These are phyloP conservation scores for Pagetopsis macropterus DNA, from an alignment of 2,797 vertebrate genomes.

Conservation along the genomic window DNA sequence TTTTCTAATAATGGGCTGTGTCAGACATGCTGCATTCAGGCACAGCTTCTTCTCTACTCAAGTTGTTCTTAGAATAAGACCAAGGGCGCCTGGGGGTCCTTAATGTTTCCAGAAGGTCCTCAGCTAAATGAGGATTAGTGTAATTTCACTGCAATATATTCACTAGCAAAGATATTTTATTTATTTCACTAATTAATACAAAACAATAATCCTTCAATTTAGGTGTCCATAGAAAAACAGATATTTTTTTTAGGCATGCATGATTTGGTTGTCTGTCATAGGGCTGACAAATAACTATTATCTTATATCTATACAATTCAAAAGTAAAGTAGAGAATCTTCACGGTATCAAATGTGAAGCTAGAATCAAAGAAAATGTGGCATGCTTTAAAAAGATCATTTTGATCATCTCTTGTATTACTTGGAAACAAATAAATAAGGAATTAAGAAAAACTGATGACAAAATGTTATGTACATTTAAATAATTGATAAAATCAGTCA, in stretches of 20 bases:
- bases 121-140: constrained; percentile 11
- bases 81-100: background rate
- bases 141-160: constrained; percentile 17
- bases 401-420: background rate
- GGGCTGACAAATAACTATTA: background rate
- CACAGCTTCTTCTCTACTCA: background rate
- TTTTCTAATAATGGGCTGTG: constrained; percentile 37
- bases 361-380: background rate
- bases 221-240: too few species aligned
- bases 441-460: background rate
- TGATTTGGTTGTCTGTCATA: background rate
- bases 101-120: background rate
- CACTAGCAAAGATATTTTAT: background rate
- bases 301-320: background rate
- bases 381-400: background rate
- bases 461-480: constrained; percentile 11
- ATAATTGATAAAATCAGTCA: constrained; percentile 6
- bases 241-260: background rate
- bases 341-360: background rate
- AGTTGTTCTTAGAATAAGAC: background rate
- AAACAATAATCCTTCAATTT: background rate
- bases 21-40: constrained; percentile 22
- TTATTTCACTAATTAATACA: background rate
- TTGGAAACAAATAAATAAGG: background rate
- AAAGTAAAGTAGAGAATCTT: too few species aligned